Evolutionary conservation across 2,888 invertebrate genomes (phyloP), one percentile per base, ranked within the genome.

Genomic region (Tiphia femorata): DNA sequence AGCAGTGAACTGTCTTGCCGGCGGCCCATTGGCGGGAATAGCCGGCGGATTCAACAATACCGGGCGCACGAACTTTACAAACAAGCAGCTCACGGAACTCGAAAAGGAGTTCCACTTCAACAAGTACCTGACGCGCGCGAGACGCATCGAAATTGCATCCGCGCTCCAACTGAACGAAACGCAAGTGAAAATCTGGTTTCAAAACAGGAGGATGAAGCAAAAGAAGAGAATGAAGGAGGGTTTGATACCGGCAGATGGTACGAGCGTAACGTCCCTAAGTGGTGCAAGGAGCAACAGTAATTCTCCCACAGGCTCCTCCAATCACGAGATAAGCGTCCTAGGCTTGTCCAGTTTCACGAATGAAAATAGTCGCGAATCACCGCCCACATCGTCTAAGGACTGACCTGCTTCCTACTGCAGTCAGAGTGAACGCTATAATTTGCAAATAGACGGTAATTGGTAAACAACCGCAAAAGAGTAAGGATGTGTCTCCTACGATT

Each of bases 71-170:
- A 99, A 99, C 86, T 99, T 99, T 87, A 98, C 98, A 70, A 99
- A 98, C 85, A 98, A 98, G 85, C 99, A 99, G 84, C 90, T 99
- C 64, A 99, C 98, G 1, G 99, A 99, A 85, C 88, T 99, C 68
- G 99, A 99, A 84, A 99, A 99, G 83, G 98, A 99, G 85, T 99
- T 98, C 86, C 98, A 98, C 84, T 98, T 97, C 86, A 98, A 98
- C 87, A 98, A 97, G 86, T 99, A 99, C 87, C 89, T 99, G 78
- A 99, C 98, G 30, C 87, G 98, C 72, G 98, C 97, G 30, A 87
- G 98, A 68, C 89, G 99, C 75, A 98, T 98, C 82, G 99, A 99
- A 85, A 99, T 99, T 70, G 99, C 99, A 0, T 94, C 96, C 2
- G 94, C 97, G 2, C 86, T 99, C 50, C 96, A 97, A 79, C 89